Base-by-base conservation (phyloP, 2,113 vertebrate genomes). In the Girardinichthys multiradiatus region DNA sequence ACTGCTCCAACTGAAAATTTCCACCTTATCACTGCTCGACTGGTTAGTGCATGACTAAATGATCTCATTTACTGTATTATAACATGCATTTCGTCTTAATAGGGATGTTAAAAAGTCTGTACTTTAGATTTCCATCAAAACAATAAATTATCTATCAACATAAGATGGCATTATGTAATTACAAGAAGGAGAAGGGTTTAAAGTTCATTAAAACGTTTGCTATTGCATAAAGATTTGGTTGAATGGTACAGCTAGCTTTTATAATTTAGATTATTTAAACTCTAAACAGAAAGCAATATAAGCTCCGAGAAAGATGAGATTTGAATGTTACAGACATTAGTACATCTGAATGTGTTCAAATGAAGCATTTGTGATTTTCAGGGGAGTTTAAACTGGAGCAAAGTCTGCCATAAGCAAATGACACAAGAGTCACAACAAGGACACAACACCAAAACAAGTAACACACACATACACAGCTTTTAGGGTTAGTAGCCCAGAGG, bases 361-460 rank as follows among this genome's bases (percentile, higher is more conserved):
- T 27, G 61, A 71, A 72, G 35, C 59, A 80, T 67, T 10, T 72
- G 17, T 68, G 66, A 77, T 60, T 69, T 75, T 71, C 51, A 54
- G 28, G 27, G 1, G 45, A 71, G 67, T 67, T 70, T 57, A 59
- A 48, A 42, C 17, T 7, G 17, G 62, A 69, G 39, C 57, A 75
- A 72, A 58, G 39, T 69, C 24, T 48, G 37, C 68, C 68, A 64
- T 13, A 21, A 78, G 73, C 35, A 68, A 70, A 21, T 69, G 8
- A 30, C 31, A 45, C 19, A 45, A 33, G 1, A 5, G 42, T 64
- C 58, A 57, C 17, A 14, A 33, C n/a, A n/a, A 58, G 27, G 48
- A 70, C 66, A 64, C 30, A 70, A 31, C 27, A 11, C 42, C 29
- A 51, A 51, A 24, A 67, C 13, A 57, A 17, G 75, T 54, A 30